Percentiles rank a stretch among this genome's conserved stretches.
These are phyloP conservation scores for Dromiciops gliroides DNA, from an alignment of 2,113 vertebrate species.

Conservation along the genomic window DNA sequence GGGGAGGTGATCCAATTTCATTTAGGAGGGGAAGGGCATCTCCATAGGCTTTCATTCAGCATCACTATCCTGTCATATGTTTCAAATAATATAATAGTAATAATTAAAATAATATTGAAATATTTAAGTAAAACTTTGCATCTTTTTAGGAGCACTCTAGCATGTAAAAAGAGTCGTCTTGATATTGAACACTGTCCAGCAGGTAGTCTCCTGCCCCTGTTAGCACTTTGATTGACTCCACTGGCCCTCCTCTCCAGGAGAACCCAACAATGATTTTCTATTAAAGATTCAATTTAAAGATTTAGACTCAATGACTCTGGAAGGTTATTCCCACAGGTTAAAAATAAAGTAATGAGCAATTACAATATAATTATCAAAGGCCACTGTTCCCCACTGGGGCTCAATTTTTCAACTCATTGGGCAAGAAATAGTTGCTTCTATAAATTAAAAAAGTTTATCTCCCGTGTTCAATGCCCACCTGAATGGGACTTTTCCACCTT, in stretches of 20 bases:
- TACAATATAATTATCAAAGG: slow-evolving; percentile 8
- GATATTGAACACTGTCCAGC: neutral
- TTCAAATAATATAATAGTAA: too few species aligned
- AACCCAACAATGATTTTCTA: slow-evolving; percentile 6
- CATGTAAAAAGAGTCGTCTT: neutral
- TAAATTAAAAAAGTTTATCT: slow-evolving; percentile 15
- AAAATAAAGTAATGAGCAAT: slow-evolving; percentile 3
- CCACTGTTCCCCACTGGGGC: neutral
- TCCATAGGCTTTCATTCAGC: neutral
- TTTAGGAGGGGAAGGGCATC: neutral
- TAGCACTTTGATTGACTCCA: neutral
- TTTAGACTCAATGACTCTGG: neutral
- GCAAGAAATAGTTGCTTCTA: slow-evolving; percentile 4
- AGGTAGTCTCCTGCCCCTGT: neutral
- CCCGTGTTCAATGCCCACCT: neutral
- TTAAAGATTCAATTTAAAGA: slow-evolving; percentile 14
- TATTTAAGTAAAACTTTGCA: neutral
- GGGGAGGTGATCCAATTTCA: neutral
- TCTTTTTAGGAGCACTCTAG: neutral
- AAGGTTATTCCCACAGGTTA: slow-evolving; percentile 12
- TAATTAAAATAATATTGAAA: too few species aligned
- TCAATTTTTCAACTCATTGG: slow-evolving; percentile 6
- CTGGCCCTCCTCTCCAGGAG: neutral
- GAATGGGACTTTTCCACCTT: neutral
- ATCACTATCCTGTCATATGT: neutral